Evolutionary conservation across 2,888 invertebrate species (phyloP).

Genomic region (Syrista parreyssii): DNA sequence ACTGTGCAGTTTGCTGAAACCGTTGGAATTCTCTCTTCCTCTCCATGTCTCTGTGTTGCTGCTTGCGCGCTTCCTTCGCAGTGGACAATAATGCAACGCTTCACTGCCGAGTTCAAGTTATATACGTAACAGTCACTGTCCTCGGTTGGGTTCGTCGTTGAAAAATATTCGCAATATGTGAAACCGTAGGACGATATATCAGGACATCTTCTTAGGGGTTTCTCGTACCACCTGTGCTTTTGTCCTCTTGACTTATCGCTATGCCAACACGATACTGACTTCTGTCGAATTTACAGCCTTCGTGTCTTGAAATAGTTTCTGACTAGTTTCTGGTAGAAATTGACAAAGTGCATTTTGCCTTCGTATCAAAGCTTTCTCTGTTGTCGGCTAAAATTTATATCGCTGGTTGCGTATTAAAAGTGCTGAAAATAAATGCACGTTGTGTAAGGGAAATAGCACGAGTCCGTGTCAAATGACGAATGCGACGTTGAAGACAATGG

Average conservation of each 20-base stretch:
- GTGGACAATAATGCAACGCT: neutral
- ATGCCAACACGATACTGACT: neutral
- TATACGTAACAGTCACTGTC: neutral
- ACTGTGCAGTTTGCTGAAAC: neutral
- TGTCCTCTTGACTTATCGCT: neutral
- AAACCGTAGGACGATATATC: constrained; percentile 3
- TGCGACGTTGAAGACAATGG: neutral
- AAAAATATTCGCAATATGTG: neutral
- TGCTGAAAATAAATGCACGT: too few relatives aligned
- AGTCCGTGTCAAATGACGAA: neutral
- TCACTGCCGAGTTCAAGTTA: neutral
- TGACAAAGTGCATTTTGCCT: neutral
- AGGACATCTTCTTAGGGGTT: neutral
- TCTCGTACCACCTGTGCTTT: neutral
- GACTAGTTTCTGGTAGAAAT: neutral
- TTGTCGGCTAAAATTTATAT: neutral
- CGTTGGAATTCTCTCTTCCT: neutral
- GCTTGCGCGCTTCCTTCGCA: neutral
- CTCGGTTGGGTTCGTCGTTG: neutral
- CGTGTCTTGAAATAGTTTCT: neutral
- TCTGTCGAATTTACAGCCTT: neutral
- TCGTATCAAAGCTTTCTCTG: neutral
- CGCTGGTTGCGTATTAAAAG: neutral
- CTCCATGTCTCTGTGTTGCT: too few relatives aligned
- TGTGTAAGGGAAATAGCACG: neutral